Conservation (phyloP, 1,140 invertebrate species). For the Drosophila micromelanica region DNA sequence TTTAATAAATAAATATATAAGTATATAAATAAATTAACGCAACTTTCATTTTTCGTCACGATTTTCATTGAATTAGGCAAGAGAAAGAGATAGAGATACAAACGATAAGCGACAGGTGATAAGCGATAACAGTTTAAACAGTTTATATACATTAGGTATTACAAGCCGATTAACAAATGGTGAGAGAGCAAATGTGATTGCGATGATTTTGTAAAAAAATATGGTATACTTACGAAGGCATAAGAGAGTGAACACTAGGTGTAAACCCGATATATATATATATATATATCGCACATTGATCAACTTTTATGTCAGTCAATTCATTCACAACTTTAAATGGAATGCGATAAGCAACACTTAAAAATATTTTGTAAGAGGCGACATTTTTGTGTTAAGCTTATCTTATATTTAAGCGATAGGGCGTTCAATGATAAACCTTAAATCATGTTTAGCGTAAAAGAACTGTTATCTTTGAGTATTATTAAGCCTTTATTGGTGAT, state of each 20-base stretch:
- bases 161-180: not conserved
- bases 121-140: constrained; percentile 14
- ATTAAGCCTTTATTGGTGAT: too few relatives aligned
- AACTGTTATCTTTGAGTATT: too few relatives aligned
- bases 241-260: not conserved
- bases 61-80: constrained; percentile 16
- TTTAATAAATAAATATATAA: constrained; percentile 25
- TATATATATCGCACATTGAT: too few relatives aligned
- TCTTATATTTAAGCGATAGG: too few relatives aligned
- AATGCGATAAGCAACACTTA: not conserved
- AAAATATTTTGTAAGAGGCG: too few relatives aligned
- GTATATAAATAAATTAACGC: constrained; percentile 24
- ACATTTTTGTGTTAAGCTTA: too few relatives aligned
- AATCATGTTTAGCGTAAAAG: too few relatives aligned
- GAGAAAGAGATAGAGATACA: not conserved
- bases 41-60: constrained; percentile 42
- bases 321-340: constrained; percentile 1
- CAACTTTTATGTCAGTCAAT: too few relatives aligned
- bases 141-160: not conserved
- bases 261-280: too few relatives aligned
- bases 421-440: too few relatives aligned
- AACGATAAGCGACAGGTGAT: constrained; percentile 12
- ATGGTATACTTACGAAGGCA: not conserved
- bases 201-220: not conserved
- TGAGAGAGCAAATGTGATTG: not conserved